Conservation (phyloP, 1,140 invertebrate species). For the Subanguina moxae region DNA sequence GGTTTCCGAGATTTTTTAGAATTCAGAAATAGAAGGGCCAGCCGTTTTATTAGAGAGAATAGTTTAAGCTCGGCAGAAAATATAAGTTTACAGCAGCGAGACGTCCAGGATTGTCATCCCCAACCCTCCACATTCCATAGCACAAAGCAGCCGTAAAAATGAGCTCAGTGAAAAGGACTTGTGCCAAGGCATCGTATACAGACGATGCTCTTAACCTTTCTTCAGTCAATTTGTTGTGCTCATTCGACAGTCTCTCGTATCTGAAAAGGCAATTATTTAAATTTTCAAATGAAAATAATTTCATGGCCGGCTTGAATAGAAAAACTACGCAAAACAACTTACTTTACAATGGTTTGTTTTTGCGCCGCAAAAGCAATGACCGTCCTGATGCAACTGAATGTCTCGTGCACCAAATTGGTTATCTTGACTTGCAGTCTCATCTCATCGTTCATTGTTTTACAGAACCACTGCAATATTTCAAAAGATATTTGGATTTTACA, state of each 20-base stretch:
- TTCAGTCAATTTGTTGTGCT: conserved; percentile 50
- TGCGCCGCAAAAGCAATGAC: conserved; percentile 56
- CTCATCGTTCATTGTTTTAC: conserved; percentile 55
- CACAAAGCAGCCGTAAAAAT: conserved; percentile 55
- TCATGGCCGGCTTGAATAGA: neutral
- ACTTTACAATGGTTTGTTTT: conserved; percentile 54
- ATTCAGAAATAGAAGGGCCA: neutral
- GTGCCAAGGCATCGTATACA: conserved; percentile 54
- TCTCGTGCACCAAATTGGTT: conserved; percentile 54
- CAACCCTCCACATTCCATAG: conserved; percentile 52
- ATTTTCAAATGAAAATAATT: neutral
- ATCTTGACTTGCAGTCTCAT: conserved; percentile 48
- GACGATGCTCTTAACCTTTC: conserved; percentile 51
- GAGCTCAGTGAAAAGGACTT: conserved; percentile 55
- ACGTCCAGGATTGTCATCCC: conserved; percentile 46
- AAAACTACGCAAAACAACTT: neutral
- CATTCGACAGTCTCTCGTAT: conserved; percentile 49
- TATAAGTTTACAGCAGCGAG: conserved; percentile 41
- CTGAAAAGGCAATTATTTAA: too few relatives aligned
- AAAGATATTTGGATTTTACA: neutral
- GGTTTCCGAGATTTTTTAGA: too few relatives aligned
- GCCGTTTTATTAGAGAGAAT: conserved; percentile 18
- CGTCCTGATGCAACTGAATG: conserved; percentile 55
- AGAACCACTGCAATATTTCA: conserved; percentile 52
- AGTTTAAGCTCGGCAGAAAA: conserved; percentile 5